Percentiles rank a stretch among this genome's conserved stretches.
These are phyloP conservation scores for Oncopodura yosiiana DNA, from an alignment of 1,140 invertebrate species.

Conservation along the genomic window DNA sequence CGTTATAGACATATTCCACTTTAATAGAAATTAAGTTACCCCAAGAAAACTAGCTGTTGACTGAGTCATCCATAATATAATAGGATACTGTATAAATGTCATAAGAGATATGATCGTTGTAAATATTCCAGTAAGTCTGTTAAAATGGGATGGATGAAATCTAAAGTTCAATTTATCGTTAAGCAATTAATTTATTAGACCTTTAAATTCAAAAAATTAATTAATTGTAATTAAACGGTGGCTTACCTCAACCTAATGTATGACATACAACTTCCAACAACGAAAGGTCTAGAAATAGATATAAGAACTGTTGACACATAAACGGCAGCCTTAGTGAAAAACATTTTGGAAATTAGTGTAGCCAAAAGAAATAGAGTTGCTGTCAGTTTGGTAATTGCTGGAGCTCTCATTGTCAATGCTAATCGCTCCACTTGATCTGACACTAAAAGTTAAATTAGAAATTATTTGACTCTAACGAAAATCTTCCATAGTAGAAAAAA, in stretches of 20 bases:
- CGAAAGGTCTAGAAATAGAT: constrained; percentile 17
- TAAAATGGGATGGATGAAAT: constrained; percentile 28
- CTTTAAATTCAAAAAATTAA: not conserved
- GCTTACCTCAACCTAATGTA: constrained; percentile 25
- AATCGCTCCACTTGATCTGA: constrained; percentile 7
- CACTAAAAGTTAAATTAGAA: constrained; percentile 8
- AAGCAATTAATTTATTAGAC: not conserved
- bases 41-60: too few species aligned
- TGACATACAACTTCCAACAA: constrained; percentile 15
- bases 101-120: constrained; percentile 22
- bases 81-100: constrained; percentile 14
- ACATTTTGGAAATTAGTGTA: constrained; percentile 27
- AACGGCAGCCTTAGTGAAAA: constrained; percentile 18
- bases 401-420: constrained; percentile 23
- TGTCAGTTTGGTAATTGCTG: constrained; percentile 8
- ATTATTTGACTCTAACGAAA: too few species aligned
- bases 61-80: constrained; percentile 27
- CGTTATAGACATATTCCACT: too few species aligned
- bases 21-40: too few species aligned
- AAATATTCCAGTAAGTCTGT: constrained; percentile 27
- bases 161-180: constrained; percentile 9
- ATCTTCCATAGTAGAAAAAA: too few species aligned
- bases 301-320: constrained; percentile 25
- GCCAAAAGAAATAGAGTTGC: constrained; percentile 7
- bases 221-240: too few species aligned